phyloP scores from a whole-genome alignment of 2,113 vertebrate species.

The Aphyosemion australe region DNA sequence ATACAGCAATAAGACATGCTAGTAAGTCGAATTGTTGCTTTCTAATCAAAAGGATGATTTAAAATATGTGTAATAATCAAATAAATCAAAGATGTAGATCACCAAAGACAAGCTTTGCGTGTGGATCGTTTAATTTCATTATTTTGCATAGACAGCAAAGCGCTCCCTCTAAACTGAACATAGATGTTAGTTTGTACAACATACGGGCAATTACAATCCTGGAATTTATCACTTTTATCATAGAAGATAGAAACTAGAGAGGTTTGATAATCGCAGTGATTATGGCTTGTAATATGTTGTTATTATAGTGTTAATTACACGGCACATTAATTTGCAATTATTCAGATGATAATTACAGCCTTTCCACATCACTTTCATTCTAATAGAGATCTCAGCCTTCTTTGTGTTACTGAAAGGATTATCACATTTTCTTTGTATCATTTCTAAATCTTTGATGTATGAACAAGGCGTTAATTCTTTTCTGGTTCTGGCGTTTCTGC shows the following conservation, averaged over 20 bases:
- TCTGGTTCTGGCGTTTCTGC: neutral
- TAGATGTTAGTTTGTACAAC: too few relatives aligned
- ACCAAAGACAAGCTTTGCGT: too few relatives aligned
- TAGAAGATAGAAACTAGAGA: slow-evolving; percentile 11
- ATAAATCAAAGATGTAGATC: too few relatives aligned
- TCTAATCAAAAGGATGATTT: too few relatives aligned
- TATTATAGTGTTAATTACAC: slow-evolving; percentile 23
- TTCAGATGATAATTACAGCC: slow-evolving; percentile 17
- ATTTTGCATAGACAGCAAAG: neutral
- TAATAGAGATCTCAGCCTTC: neutral
- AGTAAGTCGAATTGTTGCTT: too few relatives aligned
- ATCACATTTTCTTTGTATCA: neutral
- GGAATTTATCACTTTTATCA: slow-evolving; percentile 1
- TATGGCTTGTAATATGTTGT: slow-evolving; percentile 23
- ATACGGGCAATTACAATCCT: too few relatives aligned
- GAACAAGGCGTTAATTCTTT: neutral
- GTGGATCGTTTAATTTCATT: too few relatives aligned
- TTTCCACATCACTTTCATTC: slow-evolving; percentile 6
- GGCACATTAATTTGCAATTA: slow-evolving; percentile 23
- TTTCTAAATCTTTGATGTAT: neutral
- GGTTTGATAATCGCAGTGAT: slow-evolving; percentile 10
- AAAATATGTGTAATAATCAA: too few relatives aligned
- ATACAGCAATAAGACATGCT: too few relatives aligned
- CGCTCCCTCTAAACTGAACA: neutral
- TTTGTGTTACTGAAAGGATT: neutral